Base-by-base conservation (phyloP, 2,888 invertebrate species). In the Eristalinus aeneus region DNA sequence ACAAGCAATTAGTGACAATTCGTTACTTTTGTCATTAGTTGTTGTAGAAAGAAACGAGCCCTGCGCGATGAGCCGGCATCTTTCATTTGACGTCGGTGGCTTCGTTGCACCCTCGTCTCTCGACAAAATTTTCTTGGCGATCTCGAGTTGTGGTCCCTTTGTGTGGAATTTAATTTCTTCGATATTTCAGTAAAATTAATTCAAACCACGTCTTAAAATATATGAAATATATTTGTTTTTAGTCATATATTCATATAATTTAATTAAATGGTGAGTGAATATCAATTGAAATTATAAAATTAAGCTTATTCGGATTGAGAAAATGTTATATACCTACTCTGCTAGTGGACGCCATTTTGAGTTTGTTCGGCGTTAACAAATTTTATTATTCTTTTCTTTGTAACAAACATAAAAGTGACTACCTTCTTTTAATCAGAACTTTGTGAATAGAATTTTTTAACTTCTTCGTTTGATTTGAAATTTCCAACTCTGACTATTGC, bases 241-340 rank as follows among this genome's bases (percentile, higher is more conserved):
- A 67, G 22, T 72, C 16, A 31, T 39, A 68, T 64, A 64, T 81
- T 60, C 63, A 76, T 72, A 67, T 56, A 81, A 85, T 67, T 16
- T 53, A 60, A 76, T 65, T 85, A 85, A 85, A 85, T 85, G 85
- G 85, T 85, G 85, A 85, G 85, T 85, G 85, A 63, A 6, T 6
- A 58, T 34, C 12, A 9, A 61, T 58, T 68, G 67, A 9, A 22
- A 12, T 32, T 0, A 16, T 63, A 9, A 36, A 80, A 75, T 46
- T 67, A 10, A 68, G n/a, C 10, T 53, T 60, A 34, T 75, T 58
- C 12, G 27, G 20, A n/a, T 65, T 20, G 27, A 32, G 4, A 54
- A 46, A 74, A 73, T 54, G 31, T 72, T 5, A 46, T 23, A 27
- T 27, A 5, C 27, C 22, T 60, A 34, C 32, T 20, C 23, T 36